Evolutionary conservation across 2,888 invertebrate genomes (phyloP), one percentile per base, ranked within the genome.

Genomic region (Pediacus dermestoides): DNA sequence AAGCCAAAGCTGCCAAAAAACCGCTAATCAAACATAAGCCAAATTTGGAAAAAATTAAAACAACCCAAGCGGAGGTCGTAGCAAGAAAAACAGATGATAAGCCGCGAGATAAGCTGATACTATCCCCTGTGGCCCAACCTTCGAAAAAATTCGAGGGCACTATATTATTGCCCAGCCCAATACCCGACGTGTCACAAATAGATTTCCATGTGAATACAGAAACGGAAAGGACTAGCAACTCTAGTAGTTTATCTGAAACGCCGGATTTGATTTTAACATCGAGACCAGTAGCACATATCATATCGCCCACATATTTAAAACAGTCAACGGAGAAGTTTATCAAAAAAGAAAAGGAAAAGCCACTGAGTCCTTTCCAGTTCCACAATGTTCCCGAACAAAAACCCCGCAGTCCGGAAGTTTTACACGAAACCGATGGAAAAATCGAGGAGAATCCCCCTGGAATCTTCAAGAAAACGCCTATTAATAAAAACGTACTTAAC

Each of bases 211-310:
- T 39, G 15, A 47, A 49, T 9, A 47, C 51, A 42, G 47, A 44
- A 26, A 41, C 50, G 11, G 39, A 43, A 10, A 47, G 39, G 7
- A 33, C 35, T 9, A 55, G 50, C 30, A 32, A 44, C 4, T 42
- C 39, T 13, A 52, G 54, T 34, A 60, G 54, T 46, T 52, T 66
- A 15, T 60, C 66, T 18, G 66, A 70, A 58, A 70, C 72, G 3
- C 74, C 74, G 7, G 75, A 75, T 57, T 64, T 74, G 35, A 71
- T 74, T 42, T 63, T 71, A 30, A 69, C 67, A 13, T 63, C 65
- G 48, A 67, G 59, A 58, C 65, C 63, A 4, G 13, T 57, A 22
- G 45, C 46, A 13, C 43, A 48, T 22, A 34, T 48, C 2, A 12
- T 12, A 11, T 55, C 59, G 16, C 57, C 60, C 7, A 49, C 51